Evolutionary conservation across 2,888 invertebrate genomes (phyloP).

Genomic region (Plebejus anna): DNA sequence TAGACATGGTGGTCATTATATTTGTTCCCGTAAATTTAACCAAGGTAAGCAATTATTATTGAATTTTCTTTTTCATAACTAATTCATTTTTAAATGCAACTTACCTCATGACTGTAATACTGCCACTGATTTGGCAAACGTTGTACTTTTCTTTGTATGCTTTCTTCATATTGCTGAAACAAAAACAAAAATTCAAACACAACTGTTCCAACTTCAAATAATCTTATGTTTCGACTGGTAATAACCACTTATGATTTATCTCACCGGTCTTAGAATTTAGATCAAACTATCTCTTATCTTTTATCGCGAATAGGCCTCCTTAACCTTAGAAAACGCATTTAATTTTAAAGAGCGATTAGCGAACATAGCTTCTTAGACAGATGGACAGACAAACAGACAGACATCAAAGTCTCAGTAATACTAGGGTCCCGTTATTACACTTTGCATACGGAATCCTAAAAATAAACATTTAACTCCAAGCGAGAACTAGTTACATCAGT

Average conservation of each 20-base stretch:
- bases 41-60: no score
- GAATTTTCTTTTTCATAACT: no score
- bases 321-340: not conserved
- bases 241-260: conserved; percentile 4
- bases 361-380: no score
- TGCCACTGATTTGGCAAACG: conserved; percentile 47
- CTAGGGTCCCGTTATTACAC: no score
- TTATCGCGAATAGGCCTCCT: not conserved
- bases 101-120: conserved; percentile 36
- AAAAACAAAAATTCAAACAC: not conserved
- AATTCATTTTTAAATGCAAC: not conserved
- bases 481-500: no score
- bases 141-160: conserved; percentile 31
- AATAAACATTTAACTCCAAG: no score
- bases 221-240: not conserved
- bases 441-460: no score
- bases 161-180: conserved; percentile 39
- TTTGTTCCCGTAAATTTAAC: no score
- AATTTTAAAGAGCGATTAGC: no score
- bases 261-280: not conserved
- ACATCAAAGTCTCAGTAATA: no score
- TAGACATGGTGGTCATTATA: no score
- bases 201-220: not conserved
- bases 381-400: no score
- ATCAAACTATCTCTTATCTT: conserved; percentile 1